Percentiles rank a stretch among this genome's conserved stretches.
These are phyloP conservation scores for Centropus unirufus DNA, from an alignment of 2,113 vertebrate genomes.

Conservation along the genomic window DNA sequence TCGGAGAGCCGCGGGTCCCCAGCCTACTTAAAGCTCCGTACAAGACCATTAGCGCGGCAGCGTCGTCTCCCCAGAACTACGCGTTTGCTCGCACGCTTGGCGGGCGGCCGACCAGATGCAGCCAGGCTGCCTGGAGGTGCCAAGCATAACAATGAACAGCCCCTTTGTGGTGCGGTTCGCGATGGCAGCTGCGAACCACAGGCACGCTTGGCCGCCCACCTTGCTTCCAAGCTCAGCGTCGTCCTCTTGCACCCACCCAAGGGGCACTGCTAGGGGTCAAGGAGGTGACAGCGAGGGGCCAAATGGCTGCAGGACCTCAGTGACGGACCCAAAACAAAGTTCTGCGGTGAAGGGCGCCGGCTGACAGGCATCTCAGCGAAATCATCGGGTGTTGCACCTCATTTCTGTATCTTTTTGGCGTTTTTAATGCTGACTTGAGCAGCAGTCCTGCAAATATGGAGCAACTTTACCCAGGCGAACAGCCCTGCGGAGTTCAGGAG, in stretches of 20 bases:
- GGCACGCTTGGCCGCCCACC: accelerated
- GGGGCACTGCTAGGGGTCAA: not conserved
- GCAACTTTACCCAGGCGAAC: not conserved
- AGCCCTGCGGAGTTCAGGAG: not conserved
- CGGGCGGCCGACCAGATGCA: not conserved
- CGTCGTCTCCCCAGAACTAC: not conserved
- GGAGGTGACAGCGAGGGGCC: not conserved
- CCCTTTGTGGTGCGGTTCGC: not conserved
- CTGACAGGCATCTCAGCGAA: not conserved
- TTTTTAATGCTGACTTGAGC: not conserved
- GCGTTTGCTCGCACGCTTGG: not conserved
- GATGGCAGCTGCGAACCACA: not conserved
- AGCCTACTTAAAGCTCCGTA: not conserved
- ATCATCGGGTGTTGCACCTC: not conserved
- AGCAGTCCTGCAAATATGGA: not conserved
- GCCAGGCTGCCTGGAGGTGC: constrained; percentile 34
- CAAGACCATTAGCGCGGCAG: not conserved
- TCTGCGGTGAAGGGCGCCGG: not conserved
- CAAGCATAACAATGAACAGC: constrained; percentile 21
- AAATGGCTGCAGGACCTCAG: not conserved
- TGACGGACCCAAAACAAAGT: not conserved
- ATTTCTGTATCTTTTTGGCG: not conserved
- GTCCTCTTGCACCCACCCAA: not conserved
- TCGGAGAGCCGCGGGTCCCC: not conserved
- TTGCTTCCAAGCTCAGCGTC: not conserved